These are phyloP conservation scores for Sminthurides aquaticus DNA, from an alignment of 2,888 invertebrate species.

Conservation along the genomic window DNA sequence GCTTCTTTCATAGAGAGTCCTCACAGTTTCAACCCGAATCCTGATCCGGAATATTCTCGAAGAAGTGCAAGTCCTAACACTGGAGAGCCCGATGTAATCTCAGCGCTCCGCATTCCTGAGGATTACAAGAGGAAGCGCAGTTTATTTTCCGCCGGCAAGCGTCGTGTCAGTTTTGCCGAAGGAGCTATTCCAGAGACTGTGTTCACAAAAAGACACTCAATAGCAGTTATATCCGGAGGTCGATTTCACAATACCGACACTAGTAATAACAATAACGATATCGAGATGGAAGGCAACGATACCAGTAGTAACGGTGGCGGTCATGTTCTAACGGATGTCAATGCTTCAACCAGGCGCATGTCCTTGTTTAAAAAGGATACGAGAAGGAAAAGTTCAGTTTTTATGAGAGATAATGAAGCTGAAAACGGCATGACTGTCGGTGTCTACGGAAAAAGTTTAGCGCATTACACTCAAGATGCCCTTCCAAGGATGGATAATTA, in stretches of 20 bases:
- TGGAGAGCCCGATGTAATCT: neutral
- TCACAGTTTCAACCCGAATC: neutral
- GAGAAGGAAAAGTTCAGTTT: constrained; percentile 23
- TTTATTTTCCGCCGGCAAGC: neutral
- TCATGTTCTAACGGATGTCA: constrained; percentile 3
- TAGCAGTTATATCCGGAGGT: neutral
- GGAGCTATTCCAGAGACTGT: neutral
- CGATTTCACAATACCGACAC: neutral
- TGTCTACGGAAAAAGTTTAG: constrained; percentile 45
- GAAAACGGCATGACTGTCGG: constrained; percentile 24
- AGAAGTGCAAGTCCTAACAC: neutral
- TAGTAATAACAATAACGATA: neutral
- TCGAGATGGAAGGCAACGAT: neutral
- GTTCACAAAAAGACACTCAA: neutral
- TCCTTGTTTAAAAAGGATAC: neutral
- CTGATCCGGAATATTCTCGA: neutral
- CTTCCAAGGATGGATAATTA: constrained; percentile 76
- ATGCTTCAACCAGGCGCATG: neutral
- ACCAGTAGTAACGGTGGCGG: neutral
- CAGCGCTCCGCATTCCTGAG: neutral
- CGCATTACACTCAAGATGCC: constrained; percentile 58
- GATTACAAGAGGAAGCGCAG: neutral
- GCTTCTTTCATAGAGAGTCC: neutral
- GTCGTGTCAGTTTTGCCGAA: neutral
- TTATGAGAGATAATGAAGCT: constrained; percentile 16